Evolutionary conservation across 1,140 invertebrate species (phyloP), one percentile per base, ranked within the genome.

Genomic region (Saxidomus purpurata): DNA sequence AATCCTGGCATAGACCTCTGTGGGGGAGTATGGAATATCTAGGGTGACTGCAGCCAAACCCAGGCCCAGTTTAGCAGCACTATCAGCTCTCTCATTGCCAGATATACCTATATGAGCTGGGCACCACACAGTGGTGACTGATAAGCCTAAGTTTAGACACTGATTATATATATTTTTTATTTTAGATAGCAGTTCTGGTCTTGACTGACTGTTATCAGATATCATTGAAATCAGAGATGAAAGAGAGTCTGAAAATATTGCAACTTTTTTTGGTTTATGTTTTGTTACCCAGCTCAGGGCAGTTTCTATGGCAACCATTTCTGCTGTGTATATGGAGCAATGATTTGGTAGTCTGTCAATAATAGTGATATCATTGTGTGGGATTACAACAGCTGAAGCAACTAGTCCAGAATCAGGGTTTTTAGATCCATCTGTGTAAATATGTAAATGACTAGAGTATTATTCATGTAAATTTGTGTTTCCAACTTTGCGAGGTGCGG

Each of bases 391-490:
- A 25, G 31, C 79, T 34, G 25, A 11, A 36, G 34, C 79, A 22
- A 81, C 36, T 40, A 61, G 31, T 49, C 79, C 79, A 38, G 79
- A 38, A 36, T 59, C 52, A 2, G 59, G 79, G 79, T 34, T 25
- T 81, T 81, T 81, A 9, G 47, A 61, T 36, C 79, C 79, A 81
- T 81, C 79, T 38, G 79, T 81, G 38, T 61, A 81, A 8, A 61
- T 81, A 40, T 61, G 3, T 3, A 67, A 19, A 36, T 67, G 25
- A 28, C 17, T 6, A 31, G 25, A 31, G 28, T 67, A 67, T 34
- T 36, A 34, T 67, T 19, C 28, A 31, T 31, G 8, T 31, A 36
- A 11, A 49, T 28, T 2, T 77, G 22, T 47, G 34, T 19, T 47
- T 77, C 38, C 17, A 15, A 43, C 43, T 43, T 43, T 40, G 36